Percentiles rank a stretch among this genome's conserved stretches.
Conservation (phyloP, 2,113 vertebrate genomes). For the Scolopax mira region DNA sequence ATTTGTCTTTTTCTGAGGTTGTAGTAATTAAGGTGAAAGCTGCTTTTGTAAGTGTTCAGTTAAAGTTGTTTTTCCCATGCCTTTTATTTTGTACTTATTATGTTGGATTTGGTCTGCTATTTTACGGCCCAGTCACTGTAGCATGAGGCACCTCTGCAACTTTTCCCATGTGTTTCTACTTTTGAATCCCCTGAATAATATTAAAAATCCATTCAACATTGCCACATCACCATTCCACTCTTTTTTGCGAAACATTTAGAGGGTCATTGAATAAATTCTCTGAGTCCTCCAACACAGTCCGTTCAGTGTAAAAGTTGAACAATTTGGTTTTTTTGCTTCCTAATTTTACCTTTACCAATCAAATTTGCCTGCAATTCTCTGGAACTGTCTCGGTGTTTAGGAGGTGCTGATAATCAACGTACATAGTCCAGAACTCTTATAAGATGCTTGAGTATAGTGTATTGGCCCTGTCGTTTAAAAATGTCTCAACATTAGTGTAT, state of each 20-base stretch:
- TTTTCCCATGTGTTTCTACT: neutral
- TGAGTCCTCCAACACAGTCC: neutral
- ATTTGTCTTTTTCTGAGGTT: neutral
- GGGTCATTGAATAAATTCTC: neutral
- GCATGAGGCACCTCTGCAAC: neutral
- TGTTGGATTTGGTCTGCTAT: neutral
- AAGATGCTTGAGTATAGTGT: neutral
- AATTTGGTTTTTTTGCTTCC: neutral
- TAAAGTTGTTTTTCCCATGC: neutral
- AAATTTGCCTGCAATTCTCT: neutral
- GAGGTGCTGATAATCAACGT: neutral
- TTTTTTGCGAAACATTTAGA: neutral
- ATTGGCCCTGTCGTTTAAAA: neutral
- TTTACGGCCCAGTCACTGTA: neutral
- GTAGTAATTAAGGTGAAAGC: neutral
- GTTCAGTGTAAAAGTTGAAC: neutral
- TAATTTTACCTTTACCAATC: neutral
- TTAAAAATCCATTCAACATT: neutral
- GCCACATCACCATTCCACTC: neutral
- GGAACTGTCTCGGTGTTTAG: neutral
- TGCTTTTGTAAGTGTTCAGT: neutral
- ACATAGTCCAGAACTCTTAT: neutral
- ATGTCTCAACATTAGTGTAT: neutral
- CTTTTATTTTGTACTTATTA: neutral
- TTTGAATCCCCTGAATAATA: neutral